These are phyloP conservation scores for Oncorhynchus tshawytscha DNA, from an alignment of 2,113 vertebrate species.

Conservation along the genomic window DNA sequence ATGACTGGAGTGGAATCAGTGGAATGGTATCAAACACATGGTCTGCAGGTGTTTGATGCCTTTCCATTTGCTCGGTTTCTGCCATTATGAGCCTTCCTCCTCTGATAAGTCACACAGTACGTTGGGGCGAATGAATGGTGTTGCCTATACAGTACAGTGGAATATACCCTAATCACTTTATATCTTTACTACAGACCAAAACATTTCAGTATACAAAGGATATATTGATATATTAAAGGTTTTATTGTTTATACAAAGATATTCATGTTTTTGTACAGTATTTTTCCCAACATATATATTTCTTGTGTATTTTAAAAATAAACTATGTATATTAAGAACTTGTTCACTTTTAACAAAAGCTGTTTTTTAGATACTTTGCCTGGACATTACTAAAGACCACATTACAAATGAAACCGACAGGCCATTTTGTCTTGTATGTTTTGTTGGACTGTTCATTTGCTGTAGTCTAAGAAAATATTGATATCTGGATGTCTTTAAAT, in stretches of 20 bases:
- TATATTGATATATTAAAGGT: slow-evolving; percentile 65
- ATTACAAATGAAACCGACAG: slow-evolving; percentile 12
- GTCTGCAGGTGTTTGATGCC: too few species aligned
- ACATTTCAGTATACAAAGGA: slow-evolving; percentile 48
- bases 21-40: too few species aligned
- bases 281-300: slow-evolving; percentile 84
- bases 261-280: slow-evolving; percentile 87
- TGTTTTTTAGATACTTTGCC: slow-evolving; percentile 24
- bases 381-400: slow-evolving; percentile 29
- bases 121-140: slow-evolving; percentile 78
- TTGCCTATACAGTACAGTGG: slow-evolving; percentile 80
- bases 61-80: too few species aligned
- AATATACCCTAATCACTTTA: slow-evolving; percentile 68
- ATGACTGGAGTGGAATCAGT: too few species aligned
- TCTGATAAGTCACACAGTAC: too few species aligned
- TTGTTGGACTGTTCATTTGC: not conserved
- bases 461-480: not conserved
- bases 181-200: slow-evolving; percentile 87
- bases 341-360: slow-evolving; percentile 6
- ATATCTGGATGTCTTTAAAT: not conserved
- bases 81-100: too few species aligned
- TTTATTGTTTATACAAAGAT: slow-evolving; percentile 91
- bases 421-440: not conserved
- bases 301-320: slow-evolving; percentile 82
- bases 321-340: slow-evolving; percentile 70